Evolutionary conservation across 2,888 invertebrate genomes (phyloP), one percentile per base, ranked within the genome.

Genomic region (Drosophila monieri): DNA sequence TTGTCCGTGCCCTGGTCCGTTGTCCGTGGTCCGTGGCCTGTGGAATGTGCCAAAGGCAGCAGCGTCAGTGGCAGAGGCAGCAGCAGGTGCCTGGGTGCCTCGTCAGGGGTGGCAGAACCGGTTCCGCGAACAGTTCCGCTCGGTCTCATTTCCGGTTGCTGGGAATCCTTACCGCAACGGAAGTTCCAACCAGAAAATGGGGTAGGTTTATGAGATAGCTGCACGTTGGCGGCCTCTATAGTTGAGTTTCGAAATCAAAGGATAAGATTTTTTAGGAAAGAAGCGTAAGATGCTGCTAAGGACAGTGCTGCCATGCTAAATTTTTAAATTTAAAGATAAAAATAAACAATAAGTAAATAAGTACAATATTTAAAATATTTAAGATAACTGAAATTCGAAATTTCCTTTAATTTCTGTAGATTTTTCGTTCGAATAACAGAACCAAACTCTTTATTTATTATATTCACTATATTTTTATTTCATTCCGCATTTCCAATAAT

Each of bases 71-170:
- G 25, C n/a, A 30, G 44, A 9, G 25, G 43, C 60, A 65, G 64
- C 65, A 65, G 61, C 65, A 65, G 65, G 65, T 66, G 65, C 52
- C 47, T 32, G 27, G 39, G 15, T 21, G 15, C 9, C 15, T 6
- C 6, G 47, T 10, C 21, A 21, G 43, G 43, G 32, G 32, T 23
- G 21, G 12, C 18, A 15, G 41, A 56, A 61, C 48, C 41, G 32
- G 56, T 27, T 57, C 39, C 49, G 27, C n/a, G 25, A 27, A 43
- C 21, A 18, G 23, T 18, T n/a, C 10, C 12, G 10, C 4, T 49
- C 27, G 9, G 5, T 14, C 12, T 23, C 5, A 41, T 32, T 54
- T 44, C 54, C 44, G 30, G 32, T 41, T 18, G 4, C 39, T 6
- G 6, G 35, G 35, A 27, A 41, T 18, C 18, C 39, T 18, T 18